A percentile compares a stretch with the other conserved stretches of the same genome.
Conservation (phyloP, 2,888 invertebrate species). For the Andrena haemorrhoa region DNA sequence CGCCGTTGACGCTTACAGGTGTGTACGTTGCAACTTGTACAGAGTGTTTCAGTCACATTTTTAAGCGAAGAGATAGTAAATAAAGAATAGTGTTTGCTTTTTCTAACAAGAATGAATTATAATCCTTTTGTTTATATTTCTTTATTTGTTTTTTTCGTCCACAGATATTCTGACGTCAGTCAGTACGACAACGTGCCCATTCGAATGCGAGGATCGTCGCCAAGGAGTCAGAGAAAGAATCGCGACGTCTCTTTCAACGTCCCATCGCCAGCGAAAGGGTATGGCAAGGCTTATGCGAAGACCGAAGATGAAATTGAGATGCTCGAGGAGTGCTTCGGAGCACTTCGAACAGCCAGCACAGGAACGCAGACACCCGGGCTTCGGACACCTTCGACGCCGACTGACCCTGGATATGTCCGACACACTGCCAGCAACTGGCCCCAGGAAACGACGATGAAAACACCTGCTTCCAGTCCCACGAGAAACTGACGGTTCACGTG, state of each 20-base stretch:
- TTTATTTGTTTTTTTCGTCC: background rate
- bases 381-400: constrained; percentile 87
- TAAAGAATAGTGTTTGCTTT: no score
- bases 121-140: background rate
- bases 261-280: constrained; percentile 76
- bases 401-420: constrained; percentile 91
- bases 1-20: constrained; percentile 78
- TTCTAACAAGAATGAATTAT: no score
- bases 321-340: constrained; percentile 81
- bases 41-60: background rate
- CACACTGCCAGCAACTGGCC: constrained; percentile 90
- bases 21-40: constrained; percentile 32
- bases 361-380: constrained; percentile 75
- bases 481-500: constrained; percentile 36
- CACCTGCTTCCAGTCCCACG: constrained; percentile 87
- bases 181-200: constrained; percentile 84
- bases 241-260: constrained; percentile 81
- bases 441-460: constrained; percentile 84
- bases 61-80: background rate
- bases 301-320: constrained; percentile 81
- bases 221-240: constrained; percentile 78
- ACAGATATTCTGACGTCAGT: constrained; percentile 82
- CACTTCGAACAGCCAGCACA: constrained; percentile 77
- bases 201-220: constrained; percentile 77
- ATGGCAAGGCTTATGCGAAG: constrained; percentile 65